Conservation (phyloP, 2,888 invertebrate genomes). For the Meiosimyza decipiens region DNA sequence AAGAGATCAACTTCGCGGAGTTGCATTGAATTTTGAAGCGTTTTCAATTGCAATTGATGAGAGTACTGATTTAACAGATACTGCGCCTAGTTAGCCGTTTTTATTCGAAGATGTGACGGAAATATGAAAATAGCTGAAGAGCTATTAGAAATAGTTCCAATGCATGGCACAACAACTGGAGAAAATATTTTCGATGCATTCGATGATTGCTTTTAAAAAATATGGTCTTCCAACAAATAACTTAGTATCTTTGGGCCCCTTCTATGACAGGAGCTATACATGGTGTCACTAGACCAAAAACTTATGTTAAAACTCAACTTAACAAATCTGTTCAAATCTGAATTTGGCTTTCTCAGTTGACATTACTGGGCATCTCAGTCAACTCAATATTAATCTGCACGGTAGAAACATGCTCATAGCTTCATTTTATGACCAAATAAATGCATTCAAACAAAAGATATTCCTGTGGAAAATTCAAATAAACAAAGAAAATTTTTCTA, state of each 20-base stretch:
- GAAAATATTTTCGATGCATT: constrained; percentile 30
- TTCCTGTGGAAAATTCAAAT: too few species aligned
- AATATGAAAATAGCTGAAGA: constrained; percentile 28
- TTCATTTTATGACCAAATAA: too few species aligned
- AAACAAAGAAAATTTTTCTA: too few species aligned
- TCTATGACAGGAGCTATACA: constrained; percentile 26
- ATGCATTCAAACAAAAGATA: too few species aligned
- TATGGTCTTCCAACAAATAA: constrained; percentile 5
- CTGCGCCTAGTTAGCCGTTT: background rate
- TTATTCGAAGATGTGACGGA: constrained; percentile 7
- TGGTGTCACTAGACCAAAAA: too few species aligned
- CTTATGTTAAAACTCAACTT: too few species aligned
- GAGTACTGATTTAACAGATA: constrained; percentile 23
- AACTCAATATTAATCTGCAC: too few species aligned
- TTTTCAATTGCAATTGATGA: constrained; percentile 31
- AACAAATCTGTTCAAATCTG: too few species aligned
- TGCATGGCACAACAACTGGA: constrained; percentile 26
- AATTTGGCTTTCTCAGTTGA: too few species aligned
- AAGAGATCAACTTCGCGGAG: background rate
- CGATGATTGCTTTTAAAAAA: constrained; percentile 19
- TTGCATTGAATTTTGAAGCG: background rate
- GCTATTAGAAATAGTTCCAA: background rate
- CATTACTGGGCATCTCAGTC: too few species aligned
- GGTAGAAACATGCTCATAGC: too few species aligned
- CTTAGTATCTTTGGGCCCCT: constrained; percentile 23